phyloP scores from a whole-genome alignment of 2,113 vertebrate species.

The Tragulus kanchil region DNA sequence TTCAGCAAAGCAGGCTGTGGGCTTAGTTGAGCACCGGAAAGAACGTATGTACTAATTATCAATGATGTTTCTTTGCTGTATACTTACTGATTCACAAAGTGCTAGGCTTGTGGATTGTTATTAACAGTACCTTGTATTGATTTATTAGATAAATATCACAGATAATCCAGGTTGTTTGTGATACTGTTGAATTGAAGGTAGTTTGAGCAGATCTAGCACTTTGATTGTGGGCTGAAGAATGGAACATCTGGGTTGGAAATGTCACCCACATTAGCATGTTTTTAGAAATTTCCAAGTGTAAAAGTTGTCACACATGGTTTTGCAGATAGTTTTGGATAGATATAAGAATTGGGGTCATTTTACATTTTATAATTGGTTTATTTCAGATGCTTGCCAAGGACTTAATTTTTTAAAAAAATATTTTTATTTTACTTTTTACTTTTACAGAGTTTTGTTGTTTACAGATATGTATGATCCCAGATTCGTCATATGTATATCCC shows the following conservation, averaged over 20 bases:
- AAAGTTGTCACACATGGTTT: not conserved
- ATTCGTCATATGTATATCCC: too few relatives aligned
- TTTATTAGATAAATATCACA: not conserved
- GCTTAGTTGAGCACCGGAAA: conserved; percentile 95
- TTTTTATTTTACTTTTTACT: too few relatives aligned
- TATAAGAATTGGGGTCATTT: not conserved
- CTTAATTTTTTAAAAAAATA: too few relatives aligned
- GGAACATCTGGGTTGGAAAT: not conserved
- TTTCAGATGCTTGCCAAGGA: not conserved
- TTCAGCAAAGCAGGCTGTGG: conserved; percentile 95
- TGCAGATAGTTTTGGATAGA: not conserved
- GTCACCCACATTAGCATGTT: not conserved
- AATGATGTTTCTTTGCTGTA: not conserved
- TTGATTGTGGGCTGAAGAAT: not conserved
- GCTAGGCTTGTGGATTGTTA: not conserved
- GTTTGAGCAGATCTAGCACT: not conserved
- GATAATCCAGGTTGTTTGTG: not conserved
- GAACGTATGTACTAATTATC: conserved; percentile 90
- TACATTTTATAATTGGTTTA: not conserved
- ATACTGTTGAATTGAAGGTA: not conserved
- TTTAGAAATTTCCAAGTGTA: not conserved
- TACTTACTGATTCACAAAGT: not conserved
- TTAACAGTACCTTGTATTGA: not conserved
- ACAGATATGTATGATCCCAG: too few relatives aligned
- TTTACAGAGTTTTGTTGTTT: too few relatives aligned